Evolutionary conservation across 2,113 vertebrate species (phyloP), one percentile per base, ranked within the genome.

Genomic region (Tragelaphus scriptus): DNA sequence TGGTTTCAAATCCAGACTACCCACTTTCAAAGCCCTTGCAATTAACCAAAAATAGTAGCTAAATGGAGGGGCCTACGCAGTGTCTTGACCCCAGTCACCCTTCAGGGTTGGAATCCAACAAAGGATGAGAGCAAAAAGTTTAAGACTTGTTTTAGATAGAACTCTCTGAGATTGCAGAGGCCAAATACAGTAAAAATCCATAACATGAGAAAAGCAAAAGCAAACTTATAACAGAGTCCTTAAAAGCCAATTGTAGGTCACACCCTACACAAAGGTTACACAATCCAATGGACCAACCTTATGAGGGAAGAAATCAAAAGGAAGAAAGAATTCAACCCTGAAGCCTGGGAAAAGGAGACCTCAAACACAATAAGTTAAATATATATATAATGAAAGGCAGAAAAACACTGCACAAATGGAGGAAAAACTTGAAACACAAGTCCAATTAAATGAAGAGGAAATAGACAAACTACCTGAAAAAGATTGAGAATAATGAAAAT

Each of bases 201-300:
- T 95, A 97, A 95, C 13, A 88, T 55, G 8, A 53, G 14, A 81
- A 97, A 97, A 82, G 19, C 61, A 88, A 88, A 95, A 82, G 30
- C 92, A 92, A 97, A 77, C 36, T 91, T 93, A 80, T 59, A 94
- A 65, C 56, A 53, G 4, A 56, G 36, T 90, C 14, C 25, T 85
- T 90, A 96, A 97, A 96, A 94, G 63, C 3, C 61, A 96, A 58
- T 63, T 97, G 47, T 17, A 97, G 68, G 65, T 36, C n/a, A 71
- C 65, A 71, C 65, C n/a, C 9, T 71, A 36, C 17, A 71, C 65
- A 71, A 71, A 71, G 17, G 19, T 36, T 71, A 40, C 19, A 71
- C 65, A 71, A 40, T 40, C 68, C 19, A 21, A 11, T 23, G n/a
- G n/a, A 12, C 17, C 4, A 71, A 40, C 0, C n/a, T 71, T 71